phyloP scores from a whole-genome alignment of 1,140 invertebrate genomes.

The Cataglyphis hispanica region DNA sequence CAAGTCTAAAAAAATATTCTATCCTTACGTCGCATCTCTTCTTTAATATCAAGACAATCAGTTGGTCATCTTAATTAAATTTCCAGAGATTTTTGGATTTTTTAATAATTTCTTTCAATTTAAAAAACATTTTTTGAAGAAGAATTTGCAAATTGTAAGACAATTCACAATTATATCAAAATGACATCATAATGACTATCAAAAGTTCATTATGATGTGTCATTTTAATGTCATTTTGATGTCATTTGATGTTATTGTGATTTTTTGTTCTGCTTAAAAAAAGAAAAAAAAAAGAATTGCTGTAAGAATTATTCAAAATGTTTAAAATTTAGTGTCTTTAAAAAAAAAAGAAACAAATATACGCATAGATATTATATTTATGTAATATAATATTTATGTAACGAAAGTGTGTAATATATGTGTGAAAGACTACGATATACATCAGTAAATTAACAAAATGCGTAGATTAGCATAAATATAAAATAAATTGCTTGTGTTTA shows the following conservation, averaged over 20 bases:
- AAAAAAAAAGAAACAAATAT: background rate
- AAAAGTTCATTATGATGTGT: too few species aligned
- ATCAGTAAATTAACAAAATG: background rate
- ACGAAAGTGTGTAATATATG: background rate
- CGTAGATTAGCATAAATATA: background rate
- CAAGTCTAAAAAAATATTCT: background rate
- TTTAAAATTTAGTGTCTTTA: background rate
- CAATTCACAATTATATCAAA: too few species aligned
- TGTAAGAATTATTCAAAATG: background rate
- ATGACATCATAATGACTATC: too few species aligned
- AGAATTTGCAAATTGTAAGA: background rate
- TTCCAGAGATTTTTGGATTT: background rate
- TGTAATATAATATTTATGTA: background rate
- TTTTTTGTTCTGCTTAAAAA: too few species aligned
- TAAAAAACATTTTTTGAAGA: background rate
- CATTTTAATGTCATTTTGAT: too few species aligned
- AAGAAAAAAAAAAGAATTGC: background rate
- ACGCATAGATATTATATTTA: background rate
- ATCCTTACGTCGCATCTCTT: background rate
- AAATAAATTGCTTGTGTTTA: background rate
- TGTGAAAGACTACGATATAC: background rate
- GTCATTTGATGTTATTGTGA: too few species aligned
- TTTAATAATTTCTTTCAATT: background rate
- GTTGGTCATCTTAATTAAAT: constrained; percentile 26
- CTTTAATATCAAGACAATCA: background rate